Evolutionary conservation across 53 echinoderm and acorn worm species (phyloP), one percentile per base, ranked within the genome.

Genomic region (Holothuria scabra): DNA sequence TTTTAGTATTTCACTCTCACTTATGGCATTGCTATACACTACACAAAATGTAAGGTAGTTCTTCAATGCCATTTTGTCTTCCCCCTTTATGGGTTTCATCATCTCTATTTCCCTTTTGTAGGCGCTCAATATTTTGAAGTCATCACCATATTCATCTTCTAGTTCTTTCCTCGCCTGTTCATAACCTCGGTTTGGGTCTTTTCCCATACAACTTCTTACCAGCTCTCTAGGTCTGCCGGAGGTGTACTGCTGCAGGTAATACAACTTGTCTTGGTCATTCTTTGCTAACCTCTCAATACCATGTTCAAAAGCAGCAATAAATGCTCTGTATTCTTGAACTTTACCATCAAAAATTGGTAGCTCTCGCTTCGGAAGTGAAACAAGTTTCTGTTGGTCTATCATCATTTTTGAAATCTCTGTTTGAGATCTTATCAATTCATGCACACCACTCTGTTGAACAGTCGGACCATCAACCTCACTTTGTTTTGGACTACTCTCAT

Each of bases 191-290:
- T 83, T 28, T 11, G 84, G 65, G 59, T 88, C 24, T 3, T 49
- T 67, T 7, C 85, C 75, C 80, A 90, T 93, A 18, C 86, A 90
- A 24, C 90, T 83, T 18, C 25, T 90, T 28, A 93, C 93, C 11
- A 89, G 82, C 6, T 86, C 60, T 20, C 79, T 91, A 24, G 91
- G 83, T 57, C 86, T 83, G 20, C 89, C 86, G 9, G 66, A 75
- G 1, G 91, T 91, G 19, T 83, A 93, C 74, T 93, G 93, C 41
- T 93, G 85, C 25, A 93, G 48, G 31, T 70, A 93, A 41, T 85
- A 76, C 30, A 93, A 66, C 78, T 76, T 56, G 19, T 93, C 93
- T 21, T 84, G 68, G 26, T 90, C 62, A 26, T 90, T 69, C 5
- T 59, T 48, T 20, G 90, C 90, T 61, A 85, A 56, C 19, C 44